Evolutionary conservation across 2,888 invertebrate genomes (phyloP), one percentile per base, ranked within the genome.

Genomic region (Drosophila koepferae): DNA sequence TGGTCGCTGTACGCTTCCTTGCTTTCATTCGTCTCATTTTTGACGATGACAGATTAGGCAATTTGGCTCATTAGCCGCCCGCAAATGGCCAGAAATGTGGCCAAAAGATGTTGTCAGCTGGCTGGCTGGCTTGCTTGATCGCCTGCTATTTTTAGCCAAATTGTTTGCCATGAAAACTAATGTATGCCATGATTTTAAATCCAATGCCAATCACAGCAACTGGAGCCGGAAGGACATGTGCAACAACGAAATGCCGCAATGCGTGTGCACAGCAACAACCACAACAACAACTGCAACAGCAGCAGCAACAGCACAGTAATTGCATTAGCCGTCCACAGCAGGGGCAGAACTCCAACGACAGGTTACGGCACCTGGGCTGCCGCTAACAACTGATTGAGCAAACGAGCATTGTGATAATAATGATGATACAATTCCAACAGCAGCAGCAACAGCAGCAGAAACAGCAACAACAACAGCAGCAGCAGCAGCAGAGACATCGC

Each of bases 11-110:
- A 16, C 55, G 28, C 28, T 28, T 49, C 46, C 48, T 28, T 34
- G 5, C 23, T 38, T 16, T 28, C 7, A 20, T 41, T 36, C 3
- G 10, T 16, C 20, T 43, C 38, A 16, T 10, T 46, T 73, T 68
- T 82, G 86, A 88, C 77, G 83, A 73, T 88, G 89, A 84, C 83
- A 82, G 86, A 80, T 86, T 86, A 56, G 63, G 28, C 55, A 63
- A 68, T 68, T 68, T 54, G 72, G 51, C 65, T 66, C 68, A 69
- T 78, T 71, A 66, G 74, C 40, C 44, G 36, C 46, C 23, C 16
- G 28, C 28, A 46, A 46, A 23, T 28, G 46, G 23, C 14, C 51
- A 61, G 53, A 38, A 63, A 63, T 66, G 53, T 56, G 46, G 31
- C 56, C 36, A 63, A 31, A 53, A 53, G 55, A 5, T 49, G 16